These are phyloP conservation scores for Buphagus erythrorhynchus DNA, from an alignment of 2,797 vertebrate species.

Conservation along the genomic window DNA sequence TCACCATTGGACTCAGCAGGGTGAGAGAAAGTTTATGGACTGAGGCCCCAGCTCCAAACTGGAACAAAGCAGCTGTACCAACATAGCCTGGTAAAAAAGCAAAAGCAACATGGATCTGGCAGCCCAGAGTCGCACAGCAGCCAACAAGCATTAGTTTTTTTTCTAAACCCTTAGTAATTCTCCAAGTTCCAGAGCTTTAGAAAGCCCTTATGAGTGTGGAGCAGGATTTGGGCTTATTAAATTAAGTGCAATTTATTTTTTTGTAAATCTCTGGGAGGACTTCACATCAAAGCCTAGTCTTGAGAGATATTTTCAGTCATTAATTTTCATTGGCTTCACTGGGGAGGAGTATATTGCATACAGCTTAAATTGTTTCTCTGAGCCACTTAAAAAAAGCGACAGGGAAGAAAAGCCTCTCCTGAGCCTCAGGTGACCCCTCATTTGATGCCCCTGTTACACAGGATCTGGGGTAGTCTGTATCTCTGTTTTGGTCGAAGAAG, in stretches of 20 bases:
- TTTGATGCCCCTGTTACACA: not conserved
- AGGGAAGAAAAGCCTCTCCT: not conserved
- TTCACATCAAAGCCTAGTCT: not conserved
- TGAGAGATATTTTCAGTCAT: not conserved
- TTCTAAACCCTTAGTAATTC: not conserved
- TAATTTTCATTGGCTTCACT: not conserved
- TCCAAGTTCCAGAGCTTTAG: not conserved
- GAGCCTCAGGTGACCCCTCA: not conserved
- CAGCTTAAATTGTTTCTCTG: not conserved
- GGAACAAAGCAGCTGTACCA: not conserved
- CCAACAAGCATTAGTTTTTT: not conserved
- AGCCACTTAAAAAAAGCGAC: not conserved
- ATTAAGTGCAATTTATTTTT: not conserved
- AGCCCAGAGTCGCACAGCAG: not conserved
- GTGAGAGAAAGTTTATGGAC: not conserved
- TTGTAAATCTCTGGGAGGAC: not conserved
- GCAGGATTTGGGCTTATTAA: not conserved
- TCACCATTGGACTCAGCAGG: accelerated
- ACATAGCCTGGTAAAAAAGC: not conserved
- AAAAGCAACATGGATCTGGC: not conserved
- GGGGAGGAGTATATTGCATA: not conserved
- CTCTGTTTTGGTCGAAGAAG: not conserved
- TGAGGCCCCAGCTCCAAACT: not conserved
- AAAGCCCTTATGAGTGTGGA: not conserved
- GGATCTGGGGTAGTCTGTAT: too few relatives aligned